phyloP scores from a whole-genome alignment of 2,888 invertebrate species.

The Leucoma salicis region DNA sequence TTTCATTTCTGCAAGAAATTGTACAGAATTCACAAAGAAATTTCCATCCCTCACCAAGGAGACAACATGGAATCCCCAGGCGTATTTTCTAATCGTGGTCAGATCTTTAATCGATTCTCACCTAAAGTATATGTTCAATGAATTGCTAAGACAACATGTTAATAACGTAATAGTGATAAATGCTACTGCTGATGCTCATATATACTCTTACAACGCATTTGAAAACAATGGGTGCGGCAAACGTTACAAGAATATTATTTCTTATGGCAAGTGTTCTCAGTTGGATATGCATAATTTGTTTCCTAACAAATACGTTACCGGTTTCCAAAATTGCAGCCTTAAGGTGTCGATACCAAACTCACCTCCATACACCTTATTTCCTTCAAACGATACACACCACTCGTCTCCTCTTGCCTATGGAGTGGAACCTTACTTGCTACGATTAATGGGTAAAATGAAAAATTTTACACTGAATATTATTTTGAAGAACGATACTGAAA shows the following conservation, averaged over 20 bases:
- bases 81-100: conserved; percentile 43
- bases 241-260: conserved; percentile 42
- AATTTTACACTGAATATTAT: conserved; percentile 45
- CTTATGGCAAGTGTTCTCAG: conserved; percentile 46
- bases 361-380: conserved; percentile 41
- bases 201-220: conserved; percentile 58
- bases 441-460: conserved; percentile 42
- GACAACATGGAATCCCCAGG: conserved; percentile 46
- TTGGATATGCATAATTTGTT: conserved; percentile 29
- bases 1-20: conserved; percentile 32
- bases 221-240: conserved; percentile 57
- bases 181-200: conserved; percentile 34
- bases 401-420: conserved; percentile 23
- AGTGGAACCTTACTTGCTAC: conserved; percentile 40
- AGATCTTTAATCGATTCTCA: conserved; percentile 22
- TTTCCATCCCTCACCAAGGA: conserved; percentile 32
- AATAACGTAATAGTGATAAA: conserved; percentile 43
- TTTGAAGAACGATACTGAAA: conserved; percentile 20
- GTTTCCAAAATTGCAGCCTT: conserved; percentile 50
- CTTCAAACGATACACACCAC: conserved; percentile 7
- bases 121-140: conserved; percentile 41
- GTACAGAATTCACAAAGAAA: conserved; percentile 21
- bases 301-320: conserved; percentile 38
- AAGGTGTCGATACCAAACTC: conserved; percentile 41
- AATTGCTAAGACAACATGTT: conserved; percentile 39